These are phyloP conservation scores for Noctuana brunneofusca DNA, from an alignment of 2,888 invertebrate genomes.

Conservation along the genomic window DNA sequence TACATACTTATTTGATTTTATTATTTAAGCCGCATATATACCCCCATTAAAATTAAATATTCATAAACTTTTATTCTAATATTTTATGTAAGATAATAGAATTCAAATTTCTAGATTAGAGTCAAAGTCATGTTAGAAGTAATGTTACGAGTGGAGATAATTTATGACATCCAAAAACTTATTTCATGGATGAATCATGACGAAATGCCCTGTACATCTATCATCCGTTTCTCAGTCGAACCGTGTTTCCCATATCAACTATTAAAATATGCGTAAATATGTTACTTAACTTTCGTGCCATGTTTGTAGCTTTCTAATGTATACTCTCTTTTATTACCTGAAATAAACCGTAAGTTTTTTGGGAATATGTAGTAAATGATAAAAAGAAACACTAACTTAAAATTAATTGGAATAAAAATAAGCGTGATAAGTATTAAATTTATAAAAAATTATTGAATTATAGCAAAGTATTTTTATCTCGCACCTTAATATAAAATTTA, in stretches of 20 bases:
- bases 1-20: no score
- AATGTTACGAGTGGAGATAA: constrained; percentile 28
- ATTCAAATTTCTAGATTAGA: constrained; percentile 1
- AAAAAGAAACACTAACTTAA: no score
- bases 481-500: no score
- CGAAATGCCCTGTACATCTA: constrained; percentile 29
- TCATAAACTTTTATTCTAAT: constrained; percentile 16
- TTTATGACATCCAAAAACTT: constrained; percentile 31
- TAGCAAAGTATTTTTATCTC: no score
- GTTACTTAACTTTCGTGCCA: not conserved
- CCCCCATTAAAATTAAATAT: no score
- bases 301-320: not conserved
- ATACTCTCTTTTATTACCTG: not conserved
- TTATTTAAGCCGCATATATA: no score
- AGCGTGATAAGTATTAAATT: no score
- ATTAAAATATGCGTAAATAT: constrained; percentile 21
- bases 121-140: constrained; percentile 13
- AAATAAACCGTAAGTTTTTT: not conserved
- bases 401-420: no score
- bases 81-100: not conserved
- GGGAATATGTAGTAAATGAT: no score
- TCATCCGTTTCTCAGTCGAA: constrained; percentile 29
- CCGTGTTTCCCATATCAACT: constrained; percentile 23
- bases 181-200: constrained; percentile 30
- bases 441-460: no score